Conservation (phyloP, 1,140 invertebrate species). For the Bombus haemorrhoidalis region DNA sequence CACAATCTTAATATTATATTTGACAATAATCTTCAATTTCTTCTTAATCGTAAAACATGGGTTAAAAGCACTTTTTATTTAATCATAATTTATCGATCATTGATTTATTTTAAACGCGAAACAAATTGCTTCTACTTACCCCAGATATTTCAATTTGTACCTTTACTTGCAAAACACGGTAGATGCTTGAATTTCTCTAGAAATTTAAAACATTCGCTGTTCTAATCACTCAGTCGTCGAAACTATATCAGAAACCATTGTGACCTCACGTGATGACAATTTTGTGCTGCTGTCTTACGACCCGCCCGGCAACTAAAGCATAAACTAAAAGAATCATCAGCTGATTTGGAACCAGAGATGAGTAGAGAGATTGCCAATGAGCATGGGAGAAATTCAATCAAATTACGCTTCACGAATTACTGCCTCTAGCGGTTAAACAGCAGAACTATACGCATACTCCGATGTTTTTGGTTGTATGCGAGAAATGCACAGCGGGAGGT, state of each 20-base stretch:
- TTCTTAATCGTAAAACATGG: constrained; percentile 11
- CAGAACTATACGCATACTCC: too few species aligned
- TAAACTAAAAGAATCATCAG: constrained; percentile 62
- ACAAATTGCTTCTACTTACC: constrained; percentile 22
- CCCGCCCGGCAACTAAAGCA: constrained; percentile 71
- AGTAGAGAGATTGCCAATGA: constrained; percentile 10
- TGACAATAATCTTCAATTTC: not conserved
- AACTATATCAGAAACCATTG: constrained; percentile 68
- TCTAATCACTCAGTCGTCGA: constrained; percentile 53
- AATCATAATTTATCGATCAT: not conserved
- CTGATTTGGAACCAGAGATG: constrained; percentile 57
- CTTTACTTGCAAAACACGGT: constrained; percentile 4
- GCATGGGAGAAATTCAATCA: too few species aligned
- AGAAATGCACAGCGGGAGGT: too few species aligned
- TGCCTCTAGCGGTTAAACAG: too few species aligned
- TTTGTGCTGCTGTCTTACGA: constrained; percentile 72
- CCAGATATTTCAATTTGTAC: not conserved
- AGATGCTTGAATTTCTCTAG: constrained; percentile 47
- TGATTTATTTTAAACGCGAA: not conserved
- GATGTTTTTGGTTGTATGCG: too few species aligned
- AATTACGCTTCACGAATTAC: too few species aligned
- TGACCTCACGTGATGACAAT: constrained; percentile 71
- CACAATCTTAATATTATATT: not conserved
- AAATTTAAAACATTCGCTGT: constrained; percentile 62
- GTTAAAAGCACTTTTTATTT: not conserved